Percentiles rank a stretch among this genome's conserved stretches.
phyloP scores from a whole-genome alignment of 2,797 vertebrate genomes.

The Sebastes goodei region DNA sequence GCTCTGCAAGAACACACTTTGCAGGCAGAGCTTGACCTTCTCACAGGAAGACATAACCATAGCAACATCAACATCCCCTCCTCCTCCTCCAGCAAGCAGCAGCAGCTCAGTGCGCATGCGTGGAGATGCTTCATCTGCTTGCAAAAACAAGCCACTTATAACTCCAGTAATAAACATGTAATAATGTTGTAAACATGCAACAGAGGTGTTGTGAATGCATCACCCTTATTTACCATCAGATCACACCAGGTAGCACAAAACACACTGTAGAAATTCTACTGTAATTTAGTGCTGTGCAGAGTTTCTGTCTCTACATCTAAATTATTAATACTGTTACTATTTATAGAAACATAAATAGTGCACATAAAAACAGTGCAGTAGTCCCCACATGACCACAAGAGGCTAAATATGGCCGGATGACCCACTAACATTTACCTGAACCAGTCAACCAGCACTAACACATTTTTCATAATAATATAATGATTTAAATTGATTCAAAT shows the following conservation, averaged over 20 bases:
- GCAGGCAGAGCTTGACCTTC: slow-evolving; percentile 47
- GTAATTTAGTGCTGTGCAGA: not conserved
- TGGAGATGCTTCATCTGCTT: not conserved
- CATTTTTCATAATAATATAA: too few species aligned
- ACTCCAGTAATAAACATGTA: not conserved
- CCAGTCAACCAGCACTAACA: too few species aligned
- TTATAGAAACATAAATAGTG: not conserved
- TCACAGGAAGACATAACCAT: slow-evolving; percentile 59
- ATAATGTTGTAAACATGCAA: too few species aligned
- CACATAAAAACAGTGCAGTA: not conserved
- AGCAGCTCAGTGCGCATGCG: slow-evolving; percentile 27
- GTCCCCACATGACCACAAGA: not conserved
- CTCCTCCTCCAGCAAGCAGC: not conserved
- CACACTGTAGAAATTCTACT: not conserved
- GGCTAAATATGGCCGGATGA: slow-evolving; percentile 48
- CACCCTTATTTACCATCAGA: too few species aligned
- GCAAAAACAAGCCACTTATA: not conserved
- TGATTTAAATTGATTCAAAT: not conserved
- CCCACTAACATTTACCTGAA: slow-evolving; percentile 51
- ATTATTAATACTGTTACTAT: not conserved
- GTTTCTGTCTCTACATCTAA: not conserved
- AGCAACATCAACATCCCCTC: slow-evolving; percentile 52
- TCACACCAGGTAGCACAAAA: not conserved
- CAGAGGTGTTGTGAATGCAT: rapidly evolving
- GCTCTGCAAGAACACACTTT: slow-evolving; percentile 16